Evolutionary conservation across 2,888 invertebrate genomes (phyloP).

Genomic region (Linyphia triangularis): DNA sequence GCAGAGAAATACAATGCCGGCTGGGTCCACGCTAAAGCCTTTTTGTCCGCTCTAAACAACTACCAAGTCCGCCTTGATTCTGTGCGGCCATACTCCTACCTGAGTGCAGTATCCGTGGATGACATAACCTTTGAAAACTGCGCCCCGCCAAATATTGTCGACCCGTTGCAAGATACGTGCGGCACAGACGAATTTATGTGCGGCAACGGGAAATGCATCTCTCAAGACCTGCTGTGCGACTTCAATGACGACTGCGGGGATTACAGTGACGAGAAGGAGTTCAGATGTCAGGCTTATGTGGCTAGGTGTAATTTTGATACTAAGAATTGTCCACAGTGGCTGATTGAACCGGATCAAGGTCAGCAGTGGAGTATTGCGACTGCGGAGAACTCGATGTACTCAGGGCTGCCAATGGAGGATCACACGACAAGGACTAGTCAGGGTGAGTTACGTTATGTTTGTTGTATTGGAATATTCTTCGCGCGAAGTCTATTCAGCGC

Average conservation of each 20-base stretch:
- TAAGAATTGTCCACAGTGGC: constrained; percentile 31
- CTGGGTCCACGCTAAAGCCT: constrained; percentile 54
- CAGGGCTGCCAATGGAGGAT: constrained; percentile 32
- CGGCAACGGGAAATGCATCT: constrained; percentile 49
- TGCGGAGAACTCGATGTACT: background rate
- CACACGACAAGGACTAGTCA: constrained; percentile 31
- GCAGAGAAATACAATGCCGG: background rate
- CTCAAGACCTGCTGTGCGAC: constrained; percentile 48
- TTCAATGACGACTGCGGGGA: constrained; percentile 66
- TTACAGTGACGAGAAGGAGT: constrained; percentile 54
- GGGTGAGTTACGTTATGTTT: too few relatives aligned
- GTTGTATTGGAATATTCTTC: too few relatives aligned
- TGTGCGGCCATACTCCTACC: constrained; percentile 7
- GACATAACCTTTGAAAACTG: constrained; percentile 60
- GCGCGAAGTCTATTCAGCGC: too few relatives aligned
- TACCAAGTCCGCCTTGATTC: constrained; percentile 47
- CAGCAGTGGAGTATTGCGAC: constrained; percentile 21
- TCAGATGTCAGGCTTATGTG: constrained; percentile 32
- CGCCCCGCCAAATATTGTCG: constrained; percentile 19
- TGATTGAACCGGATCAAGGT: constrained; percentile 13
- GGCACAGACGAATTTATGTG: constrained; percentile 28
- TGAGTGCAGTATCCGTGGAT: constrained; percentile 45
- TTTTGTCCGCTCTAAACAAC: constrained; percentile 9
- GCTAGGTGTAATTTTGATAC: constrained; percentile 62
- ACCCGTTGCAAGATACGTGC: constrained; percentile 7